Evolutionary conservation across 2,113 vertebrate species (phyloP), one percentile per base, ranked within the genome.

Genomic region (Rhodinocichla rosea): DNA sequence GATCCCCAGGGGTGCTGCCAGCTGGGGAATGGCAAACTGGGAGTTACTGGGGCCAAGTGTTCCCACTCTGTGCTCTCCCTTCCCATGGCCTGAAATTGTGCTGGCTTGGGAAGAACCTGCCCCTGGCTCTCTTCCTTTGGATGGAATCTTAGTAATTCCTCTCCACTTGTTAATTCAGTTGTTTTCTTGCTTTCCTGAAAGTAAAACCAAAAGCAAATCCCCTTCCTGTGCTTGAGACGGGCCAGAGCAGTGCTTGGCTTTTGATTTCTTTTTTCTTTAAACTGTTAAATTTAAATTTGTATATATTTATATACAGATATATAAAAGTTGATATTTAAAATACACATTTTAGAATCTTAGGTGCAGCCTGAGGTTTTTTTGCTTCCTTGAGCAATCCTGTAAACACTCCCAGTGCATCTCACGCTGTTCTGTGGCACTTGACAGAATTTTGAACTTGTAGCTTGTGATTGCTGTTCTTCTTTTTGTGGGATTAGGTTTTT

Each of bases 41-140:
- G 7, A 15, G 10, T 15, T 68, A 8, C 39, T 14, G 2, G 39
- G 40, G 49, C 30, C 2, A 1, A 2, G 11, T 4, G 12, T 45
- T 39, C 20, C 39, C 23, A 27, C 57, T 56, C 74, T 30, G 30
- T 32, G 49, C 63, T 62, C 20, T 18, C 44, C n/a, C 37, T 63
- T 45, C 5, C n/a, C 4, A 0, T 17, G 40, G 28, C 35, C 22
- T 12, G 2, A 32, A 20, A 4, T 6, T 5, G 20, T 15, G 22
- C 39, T 78, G 50, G 9, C 55, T 73, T 30, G 40, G 40, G n/a
- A 30, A 65, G 9, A 57, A 49, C 39, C 60, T 85, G 15, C 59
- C 44, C 53, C 37, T 32, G 28, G 1, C 32, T 83, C 52, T 32
- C 65, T 76, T 76, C n/a, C 3, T 0, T 11, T 1, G 6, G 32